phyloP scores from a whole-genome alignment of 2,797 vertebrate genomes.

The Dendrocincla fuliginosa region DNA sequence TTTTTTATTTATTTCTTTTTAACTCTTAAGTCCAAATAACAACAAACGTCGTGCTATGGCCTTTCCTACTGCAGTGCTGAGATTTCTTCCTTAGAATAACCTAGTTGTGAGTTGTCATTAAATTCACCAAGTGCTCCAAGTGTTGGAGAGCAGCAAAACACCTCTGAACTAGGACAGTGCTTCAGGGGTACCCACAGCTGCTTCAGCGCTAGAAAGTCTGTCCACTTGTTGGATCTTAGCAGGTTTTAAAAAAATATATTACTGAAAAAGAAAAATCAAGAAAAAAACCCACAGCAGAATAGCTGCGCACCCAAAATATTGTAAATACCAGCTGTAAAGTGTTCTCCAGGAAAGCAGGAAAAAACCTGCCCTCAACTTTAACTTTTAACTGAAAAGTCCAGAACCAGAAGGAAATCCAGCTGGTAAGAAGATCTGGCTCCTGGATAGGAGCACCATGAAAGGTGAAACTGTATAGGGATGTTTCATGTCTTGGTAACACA shows the following conservation, averaged over 20 bases:
- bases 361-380: not conserved
- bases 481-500: not conserved
- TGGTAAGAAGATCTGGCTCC: not conserved
- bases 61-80: not conserved
- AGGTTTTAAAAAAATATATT: not conserved
- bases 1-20: not conserved
- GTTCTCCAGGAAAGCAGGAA: not conserved
- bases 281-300: not conserved
- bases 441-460: not conserved
- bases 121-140: not conserved
- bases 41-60: not conserved
- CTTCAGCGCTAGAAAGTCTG: not conserved
- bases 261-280: not conserved
- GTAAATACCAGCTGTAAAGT: not conserved
- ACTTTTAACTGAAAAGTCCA: not conserved
- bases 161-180: not conserved
- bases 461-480: not conserved
- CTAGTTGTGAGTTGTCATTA: not conserved
- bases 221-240: not conserved
- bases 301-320: not conserved
- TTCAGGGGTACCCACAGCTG: not conserved
- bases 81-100: not conserved
- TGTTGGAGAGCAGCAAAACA: accelerated
- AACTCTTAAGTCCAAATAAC: not conserved
- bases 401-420: not conserved